Conservation (phyloP, 2,888 invertebrate species). For the Nephrocerus scutellatus region DNA sequence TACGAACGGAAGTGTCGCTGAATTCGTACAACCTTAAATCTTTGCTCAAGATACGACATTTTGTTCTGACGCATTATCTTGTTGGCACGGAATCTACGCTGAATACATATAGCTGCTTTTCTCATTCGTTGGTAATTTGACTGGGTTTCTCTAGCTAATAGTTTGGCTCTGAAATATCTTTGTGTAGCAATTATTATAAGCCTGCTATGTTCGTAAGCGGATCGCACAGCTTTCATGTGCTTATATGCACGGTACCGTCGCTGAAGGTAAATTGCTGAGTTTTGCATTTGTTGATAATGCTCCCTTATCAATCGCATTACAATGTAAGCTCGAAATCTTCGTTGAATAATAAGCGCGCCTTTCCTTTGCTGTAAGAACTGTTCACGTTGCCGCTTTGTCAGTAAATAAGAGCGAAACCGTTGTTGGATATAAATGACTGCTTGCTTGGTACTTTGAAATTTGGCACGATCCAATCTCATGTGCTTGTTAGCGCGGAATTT, state of each 20-base stretch:
- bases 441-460: constrained; percentile 31
- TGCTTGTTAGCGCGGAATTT: constrained; percentile 30
- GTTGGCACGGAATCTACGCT: constrained; percentile 34
- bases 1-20: constrained; percentile 39
- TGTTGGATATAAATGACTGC: constrained; percentile 43
- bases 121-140: constrained; percentile 23
- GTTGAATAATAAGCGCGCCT: constrained; percentile 24
- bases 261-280: constrained; percentile 42
- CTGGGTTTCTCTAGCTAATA: constrained; percentile 29
- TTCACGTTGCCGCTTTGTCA: constrained; percentile 20
- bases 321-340: constrained; percentile 29
- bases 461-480: constrained; percentile 38
- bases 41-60: constrained; percentile 23
- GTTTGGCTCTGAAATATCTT: constrained; percentile 30
- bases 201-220: constrained; percentile 27
- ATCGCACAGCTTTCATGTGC: constrained; percentile 17
- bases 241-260: constrained; percentile 42
- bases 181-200: constrained; percentile 33
- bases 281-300: constrained; percentile 25
- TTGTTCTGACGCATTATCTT: constrained; percentile 25
- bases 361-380: constrained; percentile 15
- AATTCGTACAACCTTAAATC: constrained; percentile 29
- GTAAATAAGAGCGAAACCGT: constrained; percentile 36
- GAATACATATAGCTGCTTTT: constrained; percentile 26
- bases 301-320: constrained; percentile 23